phyloP scores from a whole-genome alignment of 2,113 vertebrate species.

The Syngnathus typhle region DNA sequence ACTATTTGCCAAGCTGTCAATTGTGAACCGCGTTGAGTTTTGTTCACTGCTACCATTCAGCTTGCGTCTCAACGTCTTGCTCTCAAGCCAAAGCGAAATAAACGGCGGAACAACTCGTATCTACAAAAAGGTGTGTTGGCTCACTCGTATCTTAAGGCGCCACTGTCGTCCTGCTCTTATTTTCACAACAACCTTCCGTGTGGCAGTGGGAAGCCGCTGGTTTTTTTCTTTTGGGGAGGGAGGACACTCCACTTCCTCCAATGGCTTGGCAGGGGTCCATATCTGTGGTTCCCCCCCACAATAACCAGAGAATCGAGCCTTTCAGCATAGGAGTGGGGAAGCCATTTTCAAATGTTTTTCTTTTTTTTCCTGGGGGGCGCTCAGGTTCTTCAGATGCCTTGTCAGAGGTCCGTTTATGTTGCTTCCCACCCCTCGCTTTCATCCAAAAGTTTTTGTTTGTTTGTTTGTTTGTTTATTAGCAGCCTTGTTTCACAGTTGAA shows the following conservation, averaged over 20 bases:
- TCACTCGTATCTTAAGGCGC: neutral
- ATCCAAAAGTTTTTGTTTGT: neutral
- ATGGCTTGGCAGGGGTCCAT: neutral
- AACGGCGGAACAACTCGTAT: neutral
- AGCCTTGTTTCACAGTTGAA: conserved; percentile 83
- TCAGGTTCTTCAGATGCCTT: neutral
- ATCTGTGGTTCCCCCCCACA: neutral
- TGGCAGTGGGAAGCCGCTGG: neutral
- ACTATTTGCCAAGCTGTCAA: neutral
- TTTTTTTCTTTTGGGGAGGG: neutral
- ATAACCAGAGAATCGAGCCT: neutral
- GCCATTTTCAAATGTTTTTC: neutral
- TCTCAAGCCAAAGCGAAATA: neutral
- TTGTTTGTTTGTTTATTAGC: conserved; percentile 47
- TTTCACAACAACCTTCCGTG: conserved; percentile 36
- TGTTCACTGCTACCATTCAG: neutral
- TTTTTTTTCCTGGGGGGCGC: neutral
- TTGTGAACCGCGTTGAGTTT: neutral
- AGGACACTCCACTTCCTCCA: neutral
- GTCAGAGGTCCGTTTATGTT: too few relatives aligned
- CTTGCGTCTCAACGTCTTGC: neutral
- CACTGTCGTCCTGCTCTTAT: neutral
- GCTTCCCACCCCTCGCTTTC: neutral
- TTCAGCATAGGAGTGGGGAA: neutral
- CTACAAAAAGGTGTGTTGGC: neutral